Conservation (phyloP, 2,797 vertebrate genomes). For the Halcyon badia region DNA sequence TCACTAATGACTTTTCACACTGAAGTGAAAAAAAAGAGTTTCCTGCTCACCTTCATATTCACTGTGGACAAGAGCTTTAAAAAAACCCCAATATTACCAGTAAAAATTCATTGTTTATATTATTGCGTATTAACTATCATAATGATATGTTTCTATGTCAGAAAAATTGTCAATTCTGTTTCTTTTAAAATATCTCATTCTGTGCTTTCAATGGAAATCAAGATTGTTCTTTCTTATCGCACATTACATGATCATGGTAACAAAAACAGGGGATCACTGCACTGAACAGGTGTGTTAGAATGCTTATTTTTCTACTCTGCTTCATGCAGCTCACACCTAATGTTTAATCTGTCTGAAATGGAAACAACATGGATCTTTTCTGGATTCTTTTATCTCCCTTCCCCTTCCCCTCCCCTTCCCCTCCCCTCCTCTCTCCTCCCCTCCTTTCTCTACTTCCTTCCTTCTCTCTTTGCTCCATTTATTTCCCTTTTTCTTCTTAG, state of each 20-base stretch:
- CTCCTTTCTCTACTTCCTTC: too few species aligned
- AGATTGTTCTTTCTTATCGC: constrained; percentile 1
- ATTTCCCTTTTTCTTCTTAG: neutral
- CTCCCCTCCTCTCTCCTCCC: too few species aligned
- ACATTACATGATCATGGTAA: neutral
- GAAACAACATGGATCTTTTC: neutral
- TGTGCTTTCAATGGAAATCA: constrained; percentile 1
- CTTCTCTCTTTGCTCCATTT: neutral
- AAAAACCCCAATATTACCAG: neutral
- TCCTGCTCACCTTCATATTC: neutral
- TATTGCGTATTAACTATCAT: neutral
- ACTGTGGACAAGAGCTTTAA: neutral
- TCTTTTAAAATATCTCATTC: neutral
- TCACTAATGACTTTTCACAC: neutral
- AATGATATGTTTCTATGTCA: neutral
- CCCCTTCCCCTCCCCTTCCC: too few species aligned
- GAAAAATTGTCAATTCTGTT: neutral
- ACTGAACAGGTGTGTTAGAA: neutral
- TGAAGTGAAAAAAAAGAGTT: neutral
- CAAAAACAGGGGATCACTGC: neutral
- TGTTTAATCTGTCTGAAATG: neutral
- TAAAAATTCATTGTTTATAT: neutral
- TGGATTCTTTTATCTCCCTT: too few species aligned
- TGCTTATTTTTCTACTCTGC: neutral
- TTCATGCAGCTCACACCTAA: neutral